These are phyloP conservation scores for Euura lappo DNA, from an alignment of 1,140 invertebrate genomes.

Conservation along the genomic window DNA sequence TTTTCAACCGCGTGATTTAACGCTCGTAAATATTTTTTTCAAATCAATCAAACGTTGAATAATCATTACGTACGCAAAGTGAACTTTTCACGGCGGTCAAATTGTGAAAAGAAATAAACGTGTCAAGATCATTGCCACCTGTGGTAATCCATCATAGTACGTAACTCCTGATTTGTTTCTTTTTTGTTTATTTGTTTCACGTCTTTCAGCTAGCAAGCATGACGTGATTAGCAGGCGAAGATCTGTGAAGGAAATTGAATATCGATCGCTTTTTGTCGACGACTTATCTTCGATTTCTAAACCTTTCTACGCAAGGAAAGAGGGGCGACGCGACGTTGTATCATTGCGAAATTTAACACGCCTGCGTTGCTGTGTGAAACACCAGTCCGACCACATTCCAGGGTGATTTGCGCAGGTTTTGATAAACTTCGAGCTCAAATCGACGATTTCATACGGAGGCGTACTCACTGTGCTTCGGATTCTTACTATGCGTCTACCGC, in stretches of 20 bases:
- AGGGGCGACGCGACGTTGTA: background rate
- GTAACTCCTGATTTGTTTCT: too few species aligned
- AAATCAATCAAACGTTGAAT: background rate
- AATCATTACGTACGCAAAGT: background rate
- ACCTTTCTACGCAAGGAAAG: too few species aligned
- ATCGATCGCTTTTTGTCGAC: too few species aligned
- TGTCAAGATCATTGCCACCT: background rate
- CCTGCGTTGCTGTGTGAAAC: background rate
- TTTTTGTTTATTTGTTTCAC: too few species aligned
- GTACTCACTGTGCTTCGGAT: conserved; percentile 1
- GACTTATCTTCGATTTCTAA: too few species aligned
- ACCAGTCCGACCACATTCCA: conserved; percentile 13
- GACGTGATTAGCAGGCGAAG: too few species aligned
- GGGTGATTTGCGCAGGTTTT: conserved; percentile 14
- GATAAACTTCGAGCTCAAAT: conserved; percentile 9
- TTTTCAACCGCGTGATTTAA: background rate
- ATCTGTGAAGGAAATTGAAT: too few species aligned
- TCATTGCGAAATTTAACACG: background rate
- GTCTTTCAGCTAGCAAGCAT: too few species aligned
- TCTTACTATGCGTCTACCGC: background rate
- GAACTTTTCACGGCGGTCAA: background rate
- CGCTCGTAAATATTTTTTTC: background rate
- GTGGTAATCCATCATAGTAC: too few species aligned
- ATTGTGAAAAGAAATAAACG: background rate
- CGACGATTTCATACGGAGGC: conserved; percentile 9